Percentiles rank a stretch among this genome's conserved stretches.
These are phyloP conservation scores for Microcebus murinus DNA, from an alignment of 2,113 vertebrate genomes.

Conservation along the genomic window DNA sequence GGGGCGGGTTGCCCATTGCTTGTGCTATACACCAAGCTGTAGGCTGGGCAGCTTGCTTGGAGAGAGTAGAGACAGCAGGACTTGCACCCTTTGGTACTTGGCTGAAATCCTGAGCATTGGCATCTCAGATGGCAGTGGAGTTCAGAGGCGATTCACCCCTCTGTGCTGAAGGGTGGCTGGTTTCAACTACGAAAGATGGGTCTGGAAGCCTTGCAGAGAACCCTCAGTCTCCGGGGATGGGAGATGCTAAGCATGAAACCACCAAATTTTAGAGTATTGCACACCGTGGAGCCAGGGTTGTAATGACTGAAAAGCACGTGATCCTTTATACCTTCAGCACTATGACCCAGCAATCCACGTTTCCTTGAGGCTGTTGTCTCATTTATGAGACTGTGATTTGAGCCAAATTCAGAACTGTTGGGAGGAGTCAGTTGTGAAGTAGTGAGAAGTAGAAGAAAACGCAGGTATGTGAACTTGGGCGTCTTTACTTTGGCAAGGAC, in stretches of 20 bases:
- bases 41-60: background rate
- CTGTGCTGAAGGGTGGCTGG: background rate
- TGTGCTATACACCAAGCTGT: rapidly evolving
- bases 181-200: rapidly evolving
- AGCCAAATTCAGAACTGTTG: background rate
- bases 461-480: rapidly evolving
- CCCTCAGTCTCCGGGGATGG: too few species aligned
- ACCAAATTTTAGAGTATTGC: background rate
- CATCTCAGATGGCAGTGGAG: background rate
- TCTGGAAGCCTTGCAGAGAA: background rate
- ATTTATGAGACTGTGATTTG: background rate
- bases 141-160: too few species aligned
- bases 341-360: rapidly evolving
- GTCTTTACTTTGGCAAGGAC: background rate
- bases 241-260: background rate
- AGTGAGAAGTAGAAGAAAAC: too few species aligned
- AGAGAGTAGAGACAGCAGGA: too few species aligned
- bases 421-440: background rate
- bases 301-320: rapidly evolving
- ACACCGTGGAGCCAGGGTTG: rapidly evolving
- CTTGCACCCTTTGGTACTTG: background rate
- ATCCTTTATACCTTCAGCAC: background rate
- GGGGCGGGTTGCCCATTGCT: background rate
- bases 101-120: rapidly evolving
- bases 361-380: background rate